These are phyloP conservation scores for Bolinopsis microptera DNA, from an alignment of 37 sponge, comb jelly and placozoan genomes.

Conservation along the genomic window DNA sequence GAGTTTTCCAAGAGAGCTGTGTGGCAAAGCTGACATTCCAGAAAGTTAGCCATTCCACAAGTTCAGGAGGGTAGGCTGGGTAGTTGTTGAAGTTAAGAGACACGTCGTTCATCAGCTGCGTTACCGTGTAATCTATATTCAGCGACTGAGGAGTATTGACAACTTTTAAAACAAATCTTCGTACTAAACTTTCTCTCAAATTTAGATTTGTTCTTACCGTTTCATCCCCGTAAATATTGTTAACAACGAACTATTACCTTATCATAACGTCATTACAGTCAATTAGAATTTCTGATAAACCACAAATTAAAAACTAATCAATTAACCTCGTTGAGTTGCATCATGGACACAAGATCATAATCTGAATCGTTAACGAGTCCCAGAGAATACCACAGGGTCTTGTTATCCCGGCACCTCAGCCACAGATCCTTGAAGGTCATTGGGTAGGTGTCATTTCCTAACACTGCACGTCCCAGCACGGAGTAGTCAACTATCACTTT, in stretches of 20 bases:
- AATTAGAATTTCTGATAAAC: too few species aligned
- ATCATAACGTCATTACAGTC: too few species aligned
- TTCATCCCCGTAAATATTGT: too few species aligned
- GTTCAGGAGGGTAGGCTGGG: slow-evolving; percentile 1
- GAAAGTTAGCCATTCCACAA: neutral
- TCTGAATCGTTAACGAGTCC: neutral
- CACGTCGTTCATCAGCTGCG: neutral
- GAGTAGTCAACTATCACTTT: slow-evolving; percentile 53
- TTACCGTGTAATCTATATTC: neutral
- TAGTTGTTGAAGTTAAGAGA: neutral
- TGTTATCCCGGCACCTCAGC: neutral
- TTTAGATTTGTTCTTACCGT: too few species aligned
- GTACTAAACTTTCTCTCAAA: too few species aligned
- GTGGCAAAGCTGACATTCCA: slow-evolving; percentile 31
- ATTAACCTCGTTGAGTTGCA: slow-evolving; percentile 35
- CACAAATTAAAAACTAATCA: too few species aligned
- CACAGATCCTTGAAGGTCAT: neutral
- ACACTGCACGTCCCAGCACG: slow-evolving; percentile 31
- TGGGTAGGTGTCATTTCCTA: slow-evolving; percentile 11
- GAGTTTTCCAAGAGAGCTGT: neutral
- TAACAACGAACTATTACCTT: too few species aligned
- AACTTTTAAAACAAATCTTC: too few species aligned
- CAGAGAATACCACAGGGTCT: slow-evolving; percentile 21
- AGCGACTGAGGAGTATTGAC: slow-evolving; percentile 24
- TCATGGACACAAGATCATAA: neutral